Evolutionary conservation across 2,113 vertebrate genomes (phyloP).

Genomic region (Strix aluco): DNA sequence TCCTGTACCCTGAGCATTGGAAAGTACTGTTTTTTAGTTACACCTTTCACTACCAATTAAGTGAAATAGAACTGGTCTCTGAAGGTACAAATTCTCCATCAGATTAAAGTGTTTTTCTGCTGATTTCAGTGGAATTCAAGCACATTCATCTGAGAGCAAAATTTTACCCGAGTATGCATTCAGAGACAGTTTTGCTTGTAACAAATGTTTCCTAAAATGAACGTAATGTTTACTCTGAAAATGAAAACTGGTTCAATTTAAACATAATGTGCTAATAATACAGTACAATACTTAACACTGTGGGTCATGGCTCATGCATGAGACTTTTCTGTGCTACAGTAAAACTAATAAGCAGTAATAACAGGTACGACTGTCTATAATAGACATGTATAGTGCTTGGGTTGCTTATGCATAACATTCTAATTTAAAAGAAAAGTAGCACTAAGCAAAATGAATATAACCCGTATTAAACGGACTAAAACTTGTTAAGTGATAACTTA

Average conservation of each 20-base stretch:
- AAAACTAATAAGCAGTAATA: neutral
- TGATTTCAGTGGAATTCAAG: neutral
- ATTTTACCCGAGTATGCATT: neutral
- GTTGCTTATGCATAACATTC: neutral
- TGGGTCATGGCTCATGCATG: neutral
- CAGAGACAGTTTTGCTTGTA: neutral
- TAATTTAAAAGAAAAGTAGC: neutral
- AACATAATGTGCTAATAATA: neutral
- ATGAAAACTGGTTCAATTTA: neutral
- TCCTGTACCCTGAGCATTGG: neutral
- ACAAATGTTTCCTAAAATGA: neutral
- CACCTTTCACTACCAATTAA: neutral
- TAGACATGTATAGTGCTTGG: neutral
- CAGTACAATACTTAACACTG: neutral
- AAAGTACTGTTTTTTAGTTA: neutral
- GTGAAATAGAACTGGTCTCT: neutral
- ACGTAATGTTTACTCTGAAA: neutral
- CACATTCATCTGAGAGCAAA: neutral
- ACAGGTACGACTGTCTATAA: neutral
- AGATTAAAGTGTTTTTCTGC: neutral
- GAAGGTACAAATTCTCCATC: neutral
- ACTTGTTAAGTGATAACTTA: neutral
- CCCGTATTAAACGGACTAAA: neutral
- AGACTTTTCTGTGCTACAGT: neutral
- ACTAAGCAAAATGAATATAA: neutral